Conservation (phyloP, 2,113 vertebrate species). For the Cacatua alba region DNA sequence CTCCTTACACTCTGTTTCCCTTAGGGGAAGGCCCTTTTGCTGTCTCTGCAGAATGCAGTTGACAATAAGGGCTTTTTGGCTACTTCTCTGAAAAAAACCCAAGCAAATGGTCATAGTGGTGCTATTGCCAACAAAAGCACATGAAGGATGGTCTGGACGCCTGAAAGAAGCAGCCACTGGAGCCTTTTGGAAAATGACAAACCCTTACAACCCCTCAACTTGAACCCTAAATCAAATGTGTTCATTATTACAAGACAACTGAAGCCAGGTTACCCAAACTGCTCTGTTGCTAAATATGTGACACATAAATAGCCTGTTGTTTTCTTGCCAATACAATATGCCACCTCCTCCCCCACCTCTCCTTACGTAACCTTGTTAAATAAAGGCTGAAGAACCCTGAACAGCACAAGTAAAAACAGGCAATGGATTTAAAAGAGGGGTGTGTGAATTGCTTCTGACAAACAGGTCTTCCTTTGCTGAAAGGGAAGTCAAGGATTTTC, state of each 20-base stretch:
- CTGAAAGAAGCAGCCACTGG: background rate
- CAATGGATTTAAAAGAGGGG: slow-evolving; percentile 43
- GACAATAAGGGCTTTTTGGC: background rate
- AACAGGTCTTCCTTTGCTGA: slow-evolving; percentile 56
- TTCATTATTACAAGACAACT: slow-evolving; percentile 33
- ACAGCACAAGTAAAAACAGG: slow-evolving; percentile 66
- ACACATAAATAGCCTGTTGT: slow-evolving; percentile 17
- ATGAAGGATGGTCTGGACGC: background rate
- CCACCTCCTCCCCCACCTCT: slow-evolving; percentile 26
- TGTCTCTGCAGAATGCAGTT: background rate
- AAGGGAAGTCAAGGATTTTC: slow-evolving; percentile 1
- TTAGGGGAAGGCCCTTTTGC: background rate
- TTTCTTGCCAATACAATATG: slow-evolving; percentile 23
- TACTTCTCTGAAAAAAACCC: background rate
- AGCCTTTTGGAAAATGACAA: background rate
- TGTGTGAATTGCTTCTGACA: slow-evolving; percentile 54
- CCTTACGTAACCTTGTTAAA: slow-evolving; percentile 60
- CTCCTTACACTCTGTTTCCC: background rate
- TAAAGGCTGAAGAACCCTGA: slow-evolving; percentile 55
- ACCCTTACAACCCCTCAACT: background rate
- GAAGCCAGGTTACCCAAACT: slow-evolving; percentile 46
- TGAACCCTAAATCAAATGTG: background rate
- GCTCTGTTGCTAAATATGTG: slow-evolving; percentile 40
- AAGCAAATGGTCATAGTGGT: background rate
- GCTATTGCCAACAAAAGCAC: background rate